These are phyloP conservation scores for Oscheius sp. DNA, from an alignment of 2,888 invertebrate species.

Conservation along the genomic window DNA sequence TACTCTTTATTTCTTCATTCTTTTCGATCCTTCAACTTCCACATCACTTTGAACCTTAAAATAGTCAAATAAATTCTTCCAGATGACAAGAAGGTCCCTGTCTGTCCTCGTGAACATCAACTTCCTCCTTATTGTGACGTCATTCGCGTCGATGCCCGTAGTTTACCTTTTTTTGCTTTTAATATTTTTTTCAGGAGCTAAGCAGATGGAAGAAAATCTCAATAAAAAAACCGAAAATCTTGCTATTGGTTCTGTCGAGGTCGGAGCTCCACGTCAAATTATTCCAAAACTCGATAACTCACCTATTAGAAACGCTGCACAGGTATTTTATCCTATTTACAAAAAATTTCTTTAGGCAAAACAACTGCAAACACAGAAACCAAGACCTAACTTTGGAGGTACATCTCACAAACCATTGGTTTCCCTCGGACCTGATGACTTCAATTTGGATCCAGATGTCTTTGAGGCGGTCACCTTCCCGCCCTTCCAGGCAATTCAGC, in stretches of 20 bases:
- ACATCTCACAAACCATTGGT: constrained; percentile 55
- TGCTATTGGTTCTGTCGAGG: constrained; percentile 2
- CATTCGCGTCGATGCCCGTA: constrained; percentile 20
- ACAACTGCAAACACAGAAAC: constrained; percentile 33
- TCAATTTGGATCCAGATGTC: constrained; percentile 64
- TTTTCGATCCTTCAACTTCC: no score
- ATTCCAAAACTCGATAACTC: constrained; percentile 36
- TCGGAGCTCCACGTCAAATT: constrained; percentile 33
- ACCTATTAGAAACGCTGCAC: constrained; percentile 2
- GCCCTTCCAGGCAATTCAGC: constrained; percentile 64
- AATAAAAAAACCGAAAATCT: constrained; percentile 20
- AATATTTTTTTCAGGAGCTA: neutral
- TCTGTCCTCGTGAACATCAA: constrained; percentile 59
- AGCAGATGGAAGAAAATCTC: constrained; percentile 13
- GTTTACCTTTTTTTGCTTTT: neutral
- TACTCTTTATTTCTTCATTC: no score
- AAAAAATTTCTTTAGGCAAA: constrained; percentile 15
- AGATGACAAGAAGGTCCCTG: constrained; percentile 50
- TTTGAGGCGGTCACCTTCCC: constrained; percentile 64
- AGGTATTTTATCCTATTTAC: constrained; percentile 31
- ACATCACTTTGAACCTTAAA: no score
- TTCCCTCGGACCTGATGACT: constrained; percentile 60
- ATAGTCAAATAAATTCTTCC: constrained; percentile 1
- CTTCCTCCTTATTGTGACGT: constrained; percentile 69
- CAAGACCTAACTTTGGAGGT: constrained; percentile 39